Evolutionary conservation across 64 coral and sea anemone species (phyloP), one percentile per base, ranked within the genome.

Genomic region (Montipora efflorescens): DNA sequence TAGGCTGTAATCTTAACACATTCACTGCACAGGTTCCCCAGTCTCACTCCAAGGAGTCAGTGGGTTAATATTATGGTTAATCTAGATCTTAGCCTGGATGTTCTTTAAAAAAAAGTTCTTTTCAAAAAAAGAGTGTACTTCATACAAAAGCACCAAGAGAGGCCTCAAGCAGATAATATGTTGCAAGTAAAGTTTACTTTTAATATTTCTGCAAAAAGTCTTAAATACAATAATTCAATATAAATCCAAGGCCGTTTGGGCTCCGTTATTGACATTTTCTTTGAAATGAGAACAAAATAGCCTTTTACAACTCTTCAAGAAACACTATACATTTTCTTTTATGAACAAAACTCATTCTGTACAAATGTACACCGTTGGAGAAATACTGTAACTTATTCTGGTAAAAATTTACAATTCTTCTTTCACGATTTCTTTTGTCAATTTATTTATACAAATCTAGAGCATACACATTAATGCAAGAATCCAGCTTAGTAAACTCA

Each of bases 331-430:
- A 86, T 71, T 78, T 86, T 84, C 47, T 71, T 52, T 86, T 86
- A 72, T 70, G 66, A 86, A 86, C 82, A 86, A 86, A 86, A 86
- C 82, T 66, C 12, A 36, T 81, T 86, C 50, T 86, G 82, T 86
- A 86, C 82, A 86, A 86, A 86, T 86, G 82, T 86, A 86, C 82
- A 86, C 62, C 46, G 66, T 86, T 86, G 82, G 82, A 51, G 82
- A 86, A 86, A 86, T 86, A 71, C 47, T 70, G 82, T 86, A 70
- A 86, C 82, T 86, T 86, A 86, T 72, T 86, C 19, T 21, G 8
- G 46, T 71, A 86, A 86, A 86, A 86, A 86, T 86, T 86, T 86
- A 86, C 82, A 86, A 86, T 86, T 86, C 47, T 86, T 86, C 64
- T 86, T 86, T 51, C 82, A 70, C 61, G 19, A 68, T 59, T 67